Evolutionary conservation across 1,140 invertebrate species (phyloP).

Genomic region (Drosophila jambulina): DNA sequence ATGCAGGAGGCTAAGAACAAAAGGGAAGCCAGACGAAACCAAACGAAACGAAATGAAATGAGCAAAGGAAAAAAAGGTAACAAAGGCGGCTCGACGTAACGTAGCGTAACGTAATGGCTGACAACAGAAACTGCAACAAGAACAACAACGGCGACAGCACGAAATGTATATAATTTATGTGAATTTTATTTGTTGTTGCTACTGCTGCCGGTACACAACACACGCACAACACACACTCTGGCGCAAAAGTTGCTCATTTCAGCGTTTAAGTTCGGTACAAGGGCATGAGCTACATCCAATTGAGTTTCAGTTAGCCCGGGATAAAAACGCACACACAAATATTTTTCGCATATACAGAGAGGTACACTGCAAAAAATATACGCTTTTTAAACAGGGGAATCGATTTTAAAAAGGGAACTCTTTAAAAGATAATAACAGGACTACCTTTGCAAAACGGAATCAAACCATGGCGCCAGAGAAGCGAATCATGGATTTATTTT

Average conservation of each 20-base stretch:
- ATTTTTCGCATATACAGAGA: conserved; percentile 1
- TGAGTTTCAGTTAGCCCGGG: conserved; percentile 75
- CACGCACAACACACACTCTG: conserved; percentile 26
- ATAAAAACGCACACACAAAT: conserved; percentile 48
- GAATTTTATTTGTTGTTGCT: conserved; percentile 67
- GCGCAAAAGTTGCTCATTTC: conserved; percentile 75
- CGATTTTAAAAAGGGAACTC: background rate
- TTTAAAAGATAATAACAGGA: background rate
- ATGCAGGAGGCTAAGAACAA: conserved; percentile 61
- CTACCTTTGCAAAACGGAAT: background rate
- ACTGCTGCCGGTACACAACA: conserved; percentile 6
- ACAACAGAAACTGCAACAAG: conserved; percentile 38
- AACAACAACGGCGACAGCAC: conserved; percentile 37
- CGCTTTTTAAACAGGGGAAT: background rate
- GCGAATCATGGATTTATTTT: background rate
- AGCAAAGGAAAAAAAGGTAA: conserved; percentile 35
- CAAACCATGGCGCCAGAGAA: background rate
- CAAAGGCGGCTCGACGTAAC: conserved; percentile 72
- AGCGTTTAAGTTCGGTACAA: conserved; percentile 77
- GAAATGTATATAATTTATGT: conserved; percentile 76
- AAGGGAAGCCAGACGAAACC: conserved; percentile 17
- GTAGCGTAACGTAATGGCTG: conserved; percentile 80
- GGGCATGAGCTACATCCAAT: conserved; percentile 75
- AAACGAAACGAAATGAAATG: conserved; percentile 24
- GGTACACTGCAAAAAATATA: background rate